Evolutionary conservation across 1,140 invertebrate genomes (phyloP).

Genomic region (Colletes gigas): DNA sequence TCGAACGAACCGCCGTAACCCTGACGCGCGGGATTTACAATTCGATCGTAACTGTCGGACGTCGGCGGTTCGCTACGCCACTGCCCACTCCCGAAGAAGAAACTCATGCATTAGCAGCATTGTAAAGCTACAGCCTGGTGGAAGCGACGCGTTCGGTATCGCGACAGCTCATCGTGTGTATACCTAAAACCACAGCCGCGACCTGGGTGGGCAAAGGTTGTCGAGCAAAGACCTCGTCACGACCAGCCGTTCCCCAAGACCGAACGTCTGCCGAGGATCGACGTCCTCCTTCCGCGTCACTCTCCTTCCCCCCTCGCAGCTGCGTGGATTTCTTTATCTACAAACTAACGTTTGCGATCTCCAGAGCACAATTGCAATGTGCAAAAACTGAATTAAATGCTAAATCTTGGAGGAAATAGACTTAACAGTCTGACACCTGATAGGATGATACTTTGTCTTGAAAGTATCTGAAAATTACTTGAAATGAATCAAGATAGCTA

Average conservation of each 20-base stretch:
- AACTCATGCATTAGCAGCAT: constrained; percentile 36
- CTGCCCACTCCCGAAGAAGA: constrained; percentile 25
- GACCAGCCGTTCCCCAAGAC: constrained; percentile 23
- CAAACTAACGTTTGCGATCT: no score
- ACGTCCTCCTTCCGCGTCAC: not conserved
- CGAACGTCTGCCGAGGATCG: constrained; percentile 1
- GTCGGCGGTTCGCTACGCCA: constrained; percentile 21
- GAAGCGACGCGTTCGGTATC: constrained; percentile 49
- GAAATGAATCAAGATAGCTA: no score
- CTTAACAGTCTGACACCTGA: no score
- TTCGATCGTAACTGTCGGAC: constrained; percentile 35
- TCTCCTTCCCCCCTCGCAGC: not conserved
- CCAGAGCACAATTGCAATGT: no score
- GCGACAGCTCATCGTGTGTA: constrained; percentile 23
- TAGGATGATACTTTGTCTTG: no score
- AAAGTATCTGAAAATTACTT: no score
- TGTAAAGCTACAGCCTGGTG: constrained; percentile 32
- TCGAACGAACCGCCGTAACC: constrained; percentile 17
- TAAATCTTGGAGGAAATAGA: no score
- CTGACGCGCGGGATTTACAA: constrained; percentile 44
- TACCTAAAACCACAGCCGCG: constrained; percentile 45
- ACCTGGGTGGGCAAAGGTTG: constrained; percentile 56
- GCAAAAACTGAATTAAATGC: no score
- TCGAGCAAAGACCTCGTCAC: constrained; percentile 49
- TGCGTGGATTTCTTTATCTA: not conserved